Evolutionary conservation across 2,888 invertebrate genomes (phyloP), one percentile per base, ranked within the genome.

Genomic region (Pterobdella sp.): DNA sequence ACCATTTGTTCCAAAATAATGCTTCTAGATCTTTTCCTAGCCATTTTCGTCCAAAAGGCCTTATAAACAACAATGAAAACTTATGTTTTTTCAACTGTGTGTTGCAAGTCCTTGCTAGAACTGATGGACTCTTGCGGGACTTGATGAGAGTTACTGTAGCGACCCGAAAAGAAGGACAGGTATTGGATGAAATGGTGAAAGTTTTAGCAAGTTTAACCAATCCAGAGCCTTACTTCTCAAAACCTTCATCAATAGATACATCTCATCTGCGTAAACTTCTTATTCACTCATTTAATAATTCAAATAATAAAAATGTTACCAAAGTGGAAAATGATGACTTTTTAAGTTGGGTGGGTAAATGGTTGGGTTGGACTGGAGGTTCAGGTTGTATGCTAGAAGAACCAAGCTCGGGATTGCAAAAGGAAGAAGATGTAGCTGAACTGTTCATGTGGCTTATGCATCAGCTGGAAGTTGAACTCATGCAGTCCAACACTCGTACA

Each of bases 31-130:
- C 1, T 4, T 36, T 14, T 0, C 49, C 7, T 10, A n/a, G 29
- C 34, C n/a, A 26, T 14, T 71, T 71, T 52, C n/a, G 32, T 34
- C 71, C 71, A 1, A 18, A 36, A n/a, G 71, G 71, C n/a, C 63
- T 71, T n/a, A 22, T n/a, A 14, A 71, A 71, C 35, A 32, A 71
- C 2, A 36, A 29, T 10, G 71, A 60, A 31, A 71, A 71, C 56
- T 34, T 71, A n/a, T 71, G 71, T 29, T 71, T 71, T 32, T 71
- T 71, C 71, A 71, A 71, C 56, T 71, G 71, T 36, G 71, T 71
- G 26, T 32, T 71, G 4, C 71, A 71, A 35, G 71, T 63, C 1
- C 60, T 71, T 34, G 34, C 71, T 7, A n/a, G 71, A n/a, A 71
- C 36, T 10, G 60, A 63, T 63, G 32, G 35, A 10, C 63, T 71